Evolutionary conservation across 1,140 invertebrate species (phyloP), one percentile per base, ranked within the genome.

Genomic region (Platyura marginata): DNA sequence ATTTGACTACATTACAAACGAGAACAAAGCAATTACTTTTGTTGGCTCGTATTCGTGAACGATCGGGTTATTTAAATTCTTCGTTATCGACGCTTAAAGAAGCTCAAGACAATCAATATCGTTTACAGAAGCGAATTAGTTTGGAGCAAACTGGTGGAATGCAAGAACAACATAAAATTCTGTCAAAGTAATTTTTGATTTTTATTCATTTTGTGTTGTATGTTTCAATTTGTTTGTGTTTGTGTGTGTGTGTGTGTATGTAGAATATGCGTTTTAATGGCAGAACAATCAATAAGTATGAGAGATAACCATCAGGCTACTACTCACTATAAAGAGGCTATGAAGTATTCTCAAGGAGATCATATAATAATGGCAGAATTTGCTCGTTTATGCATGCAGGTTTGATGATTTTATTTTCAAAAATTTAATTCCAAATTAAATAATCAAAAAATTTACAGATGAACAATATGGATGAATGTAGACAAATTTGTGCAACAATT

Each of bases 351-450:
- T 41, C 81, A 91, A 3, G 73, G 78, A 46, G 83, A 94, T 56
- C 66, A 76, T 18, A 69, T 75, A 42, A 79, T 85, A 39, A 59
- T 87, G 21, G 65, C 85, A 21, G 74, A 79, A 2, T 60, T 95
- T 21, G 85, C 89, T 1, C 86, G 86, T 51, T 62, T 93, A 2
- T 89, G 90, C 53, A 79, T 93, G 69, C 79, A 86, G 59, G 79
- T 80, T 48, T n/a, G n/a, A n/a, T n/a, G n/a, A n/a, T n/a, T n/a
- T 51, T 41, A 32, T 44, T 45, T 20, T 21, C 18, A 15, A 42
- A 25, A 44, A 11, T 34, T 33, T 42, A 32, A 44, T 44, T 44
- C 29, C 22, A n/a, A n/a, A n/a, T n/a, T n/a, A n/a, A 47, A 48
- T 37, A 44, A n/a, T n/a, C n/a, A n/a, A n/a, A n/a, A n/a, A n/a